Evolutionary conservation across 2,888 invertebrate species (phyloP).

Genomic region (Augiades crinisus): DNA sequence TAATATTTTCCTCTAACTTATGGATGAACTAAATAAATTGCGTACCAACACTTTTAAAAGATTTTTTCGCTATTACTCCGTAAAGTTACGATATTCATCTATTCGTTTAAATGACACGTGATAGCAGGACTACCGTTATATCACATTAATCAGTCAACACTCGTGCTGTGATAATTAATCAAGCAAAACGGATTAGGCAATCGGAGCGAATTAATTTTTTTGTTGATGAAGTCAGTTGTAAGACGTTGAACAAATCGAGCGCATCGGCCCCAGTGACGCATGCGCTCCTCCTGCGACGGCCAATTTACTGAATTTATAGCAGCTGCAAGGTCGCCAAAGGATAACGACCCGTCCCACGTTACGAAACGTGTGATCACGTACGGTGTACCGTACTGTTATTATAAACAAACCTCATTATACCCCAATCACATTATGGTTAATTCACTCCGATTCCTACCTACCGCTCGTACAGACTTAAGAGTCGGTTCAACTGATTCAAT

Average conservation of each 20-base stretch:
- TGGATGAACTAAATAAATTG: too few species aligned
- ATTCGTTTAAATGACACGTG: too few species aligned
- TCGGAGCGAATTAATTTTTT: constrained; percentile 9
- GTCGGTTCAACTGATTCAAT: constrained; percentile 41
- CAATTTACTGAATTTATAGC: constrained; percentile 74
- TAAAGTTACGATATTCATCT: too few species aligned
- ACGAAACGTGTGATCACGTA: constrained; percentile 41
- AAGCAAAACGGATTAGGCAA: neutral
- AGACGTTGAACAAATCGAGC: constrained; percentile 44
- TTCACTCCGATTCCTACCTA: constrained; percentile 3
- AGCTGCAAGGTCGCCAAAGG: constrained; percentile 74
- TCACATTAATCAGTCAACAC: neutral
- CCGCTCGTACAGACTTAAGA: neutral
- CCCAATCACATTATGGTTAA: constrained; percentile 9
- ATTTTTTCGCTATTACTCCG: too few species aligned
- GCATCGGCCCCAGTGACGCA: constrained; percentile 69
- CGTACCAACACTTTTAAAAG: too few species aligned
- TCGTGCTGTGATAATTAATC: constrained; percentile 1
- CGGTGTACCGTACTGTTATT: constrained; percentile 20
- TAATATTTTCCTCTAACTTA: too few species aligned
- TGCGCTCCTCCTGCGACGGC: constrained; percentile 61
- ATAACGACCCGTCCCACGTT: constrained; percentile 65
- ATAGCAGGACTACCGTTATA: too few species aligned
- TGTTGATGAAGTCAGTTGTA: constrained; percentile 6
- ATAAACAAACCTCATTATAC: constrained; percentile 7